Base-by-base conservation (phyloP, 2,113 vertebrate genomes). In the Aythya baeri region DNA sequence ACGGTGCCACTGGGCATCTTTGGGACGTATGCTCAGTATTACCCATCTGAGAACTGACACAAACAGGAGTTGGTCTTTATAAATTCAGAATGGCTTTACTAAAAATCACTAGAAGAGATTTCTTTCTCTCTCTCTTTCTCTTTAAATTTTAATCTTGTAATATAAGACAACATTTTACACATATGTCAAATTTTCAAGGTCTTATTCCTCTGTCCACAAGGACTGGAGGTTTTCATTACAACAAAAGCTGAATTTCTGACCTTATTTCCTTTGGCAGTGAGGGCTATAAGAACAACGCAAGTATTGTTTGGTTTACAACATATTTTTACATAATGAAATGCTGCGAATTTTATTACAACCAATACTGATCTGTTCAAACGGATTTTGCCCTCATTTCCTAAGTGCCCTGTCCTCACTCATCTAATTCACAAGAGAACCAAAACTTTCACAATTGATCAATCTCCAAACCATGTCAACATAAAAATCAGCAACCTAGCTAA, bases 181-280 rank as follows among this genome's bases (percentile, higher is more conserved):
- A 55, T 55, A 62, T 89, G n/a, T 75, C 59, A 92, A 11, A 81
- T 84, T 29, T 78, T 88, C 49, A 75, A 59, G 55, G 50, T 27
- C 94, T 75, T 95, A 73, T 62, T 91, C 18, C 20, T 84, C 43
- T 65, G 34, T 78, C 80, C 11, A 54, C 23, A 55, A 55, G 16
- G 67, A 41, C 65, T 55, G 36, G 41, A 90, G 50, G 31, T 4
- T 81, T 91, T 88, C 11, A 29, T 52, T 71, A 74, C 34, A 86
- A 36, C 1, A 6, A 93, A 80, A 59, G 36, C 46, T 74, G 80
- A 92, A 80, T 21, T 75, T 81, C 70, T 74, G 44, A 50, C 32
- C 38, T 91, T 90, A 41, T 63, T 91, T 75, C 27, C 86, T 86
- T 83, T 83, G 91, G 46, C 73, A 90, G 63, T 25, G 81, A 81